These are phyloP conservation scores for Cebidichthys violaceus DNA, from an alignment of 2,113 vertebrate genomes.

Conservation along the genomic window DNA sequence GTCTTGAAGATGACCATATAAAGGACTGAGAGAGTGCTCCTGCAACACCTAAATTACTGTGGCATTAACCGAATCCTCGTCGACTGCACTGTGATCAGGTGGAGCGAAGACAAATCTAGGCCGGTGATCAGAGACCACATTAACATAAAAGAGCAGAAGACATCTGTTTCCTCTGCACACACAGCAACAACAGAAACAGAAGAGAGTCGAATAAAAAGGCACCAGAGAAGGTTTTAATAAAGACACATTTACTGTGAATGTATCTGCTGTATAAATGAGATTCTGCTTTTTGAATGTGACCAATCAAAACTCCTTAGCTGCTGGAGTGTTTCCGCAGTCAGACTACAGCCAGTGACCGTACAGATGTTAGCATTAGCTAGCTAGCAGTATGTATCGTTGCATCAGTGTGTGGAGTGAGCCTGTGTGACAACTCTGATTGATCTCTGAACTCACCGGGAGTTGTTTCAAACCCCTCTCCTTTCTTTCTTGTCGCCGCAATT, in stretches of 20 bases:
- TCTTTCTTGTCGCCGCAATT: not conserved
- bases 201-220: not conserved
- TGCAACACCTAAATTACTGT: slow-evolving; percentile 37
- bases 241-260: not conserved
- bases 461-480: not conserved
- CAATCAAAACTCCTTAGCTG: not conserved
- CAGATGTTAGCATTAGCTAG: not conserved
- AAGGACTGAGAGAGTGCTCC: slow-evolving; percentile 34
- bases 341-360: not conserved
- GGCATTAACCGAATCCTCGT: slow-evolving; percentile 29
- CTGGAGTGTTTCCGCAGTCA: not conserved
- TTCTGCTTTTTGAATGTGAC: not conserved
- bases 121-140: not conserved
- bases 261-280: too few relatives aligned
- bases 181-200: not conserved
- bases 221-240: not conserved
- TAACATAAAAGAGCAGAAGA: not conserved
- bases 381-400: not conserved
- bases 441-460: not conserved
- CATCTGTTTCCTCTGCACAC: not conserved
- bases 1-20: slow-evolving; percentile 42
- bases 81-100: not conserved
- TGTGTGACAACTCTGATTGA: not conserved
- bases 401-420: not conserved
- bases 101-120: slow-evolving; percentile 9